Evolutionary conservation across 2,797 vertebrate genomes (phyloP).

Genomic region (Propithecus deckenii): DNA sequence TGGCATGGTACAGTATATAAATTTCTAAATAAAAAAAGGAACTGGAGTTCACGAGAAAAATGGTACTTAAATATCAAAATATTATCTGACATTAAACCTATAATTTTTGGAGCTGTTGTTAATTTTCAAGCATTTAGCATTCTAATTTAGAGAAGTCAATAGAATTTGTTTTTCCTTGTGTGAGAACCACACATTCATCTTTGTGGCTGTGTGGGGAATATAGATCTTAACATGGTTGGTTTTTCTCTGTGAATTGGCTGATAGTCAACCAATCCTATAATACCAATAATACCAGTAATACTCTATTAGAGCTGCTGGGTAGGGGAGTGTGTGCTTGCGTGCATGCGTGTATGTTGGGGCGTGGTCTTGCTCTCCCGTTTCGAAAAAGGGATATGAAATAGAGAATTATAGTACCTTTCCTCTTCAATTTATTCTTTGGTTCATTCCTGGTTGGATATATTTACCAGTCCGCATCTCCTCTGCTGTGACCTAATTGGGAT

Average conservation of each 20-base stretch:
- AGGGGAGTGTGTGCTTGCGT: not conserved
- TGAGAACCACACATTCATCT: not conserved
- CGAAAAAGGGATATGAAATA: not conserved
- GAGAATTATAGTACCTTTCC: not conserved
- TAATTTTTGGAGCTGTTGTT: not conserved
- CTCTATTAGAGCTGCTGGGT: not conserved
- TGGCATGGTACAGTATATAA: not conserved
- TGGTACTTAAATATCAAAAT: not conserved
- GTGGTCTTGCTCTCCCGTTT: not conserved
- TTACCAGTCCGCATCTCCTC: not conserved
- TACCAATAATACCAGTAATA: not conserved
- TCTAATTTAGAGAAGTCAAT: not conserved
- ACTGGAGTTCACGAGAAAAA: conserved; percentile 18
- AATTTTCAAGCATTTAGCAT: conserved; percentile 1
- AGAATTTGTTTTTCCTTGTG: not conserved
- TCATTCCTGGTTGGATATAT: not conserved
- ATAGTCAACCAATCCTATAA: not conserved
- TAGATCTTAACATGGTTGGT: not conserved
- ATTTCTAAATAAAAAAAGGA: not conserved
- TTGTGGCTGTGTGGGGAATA: not conserved
- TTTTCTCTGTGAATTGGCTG: not conserved
- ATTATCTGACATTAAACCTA: not conserved
- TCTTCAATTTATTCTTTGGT: not conserved
- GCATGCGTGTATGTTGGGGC: not conserved
- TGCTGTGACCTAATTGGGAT: not conserved